Evolutionary conservation across 2,888 invertebrate species (phyloP), one percentile per base, ranked within the genome.

Genomic region (Andricus quercusramuli): DNA sequence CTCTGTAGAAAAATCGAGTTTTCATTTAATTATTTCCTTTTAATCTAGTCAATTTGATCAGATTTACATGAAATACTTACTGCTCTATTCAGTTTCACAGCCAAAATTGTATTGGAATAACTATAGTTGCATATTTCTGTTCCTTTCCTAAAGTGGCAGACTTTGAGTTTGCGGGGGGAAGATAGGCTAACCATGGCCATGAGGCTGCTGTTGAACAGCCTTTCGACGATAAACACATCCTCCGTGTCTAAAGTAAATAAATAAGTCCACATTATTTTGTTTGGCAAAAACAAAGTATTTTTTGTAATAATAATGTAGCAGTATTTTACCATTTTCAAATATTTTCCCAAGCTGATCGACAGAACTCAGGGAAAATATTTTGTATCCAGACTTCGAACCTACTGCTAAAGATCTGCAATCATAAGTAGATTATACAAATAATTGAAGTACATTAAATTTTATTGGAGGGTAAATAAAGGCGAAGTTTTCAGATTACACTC

Each of bases 111-210:
- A 93, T 99, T 99, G 85, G 98, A 97, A 85, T 96, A 97, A 91
- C 97, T 97, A 94, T 99, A 99, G 94, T 98, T 98, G 94, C 99
- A 99, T 92, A 99, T 99, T 94, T 99, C 99, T 80, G 98, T 98
- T 86, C 98, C 98, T 93, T 98, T 98, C 93, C 98, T 98, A 94
- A 98, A 99, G 94, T 99, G 99, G 93, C 98, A 99, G 83, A 99
- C 98, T 94, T 97, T 97, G 91, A 98, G 95, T 93, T 96, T 96
- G 92, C 99, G 95, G 85, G 99, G 99, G 82, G 98, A 97, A 87
- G 97, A 95, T 88, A 97, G 95, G 86, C 98, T 97, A 86, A 99
- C 99, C 89, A 99, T 95, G 82, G 99, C 99, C 91, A 99, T 98
- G 89, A 99, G 94, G 89, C 98, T 98, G 93, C 99, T 99, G 94